A percentile compares a stretch with the other conserved stretches of the same genome.
Evolutionary conservation across 1,140 invertebrate genomes (phyloP).

Genomic region (Triops longicaudatus): DNA sequence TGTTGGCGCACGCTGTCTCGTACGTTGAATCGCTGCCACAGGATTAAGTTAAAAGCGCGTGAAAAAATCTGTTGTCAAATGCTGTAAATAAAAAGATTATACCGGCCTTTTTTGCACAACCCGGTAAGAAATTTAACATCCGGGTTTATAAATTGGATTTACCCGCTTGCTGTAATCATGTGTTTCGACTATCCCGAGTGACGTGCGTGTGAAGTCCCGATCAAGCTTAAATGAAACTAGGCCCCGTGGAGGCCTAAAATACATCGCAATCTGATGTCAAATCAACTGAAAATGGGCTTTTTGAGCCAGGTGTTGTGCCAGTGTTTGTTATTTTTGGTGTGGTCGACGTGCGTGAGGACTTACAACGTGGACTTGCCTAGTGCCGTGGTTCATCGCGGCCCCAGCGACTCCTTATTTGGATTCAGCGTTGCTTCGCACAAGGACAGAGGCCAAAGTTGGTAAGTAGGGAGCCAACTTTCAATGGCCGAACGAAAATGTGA

Average conservation of each 20-base stretch:
- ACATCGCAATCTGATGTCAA: not conserved
- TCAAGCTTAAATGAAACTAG: not conserved
- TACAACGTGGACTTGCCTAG: slow-evolving; percentile 46
- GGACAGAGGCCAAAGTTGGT: slow-evolving; percentile 43
- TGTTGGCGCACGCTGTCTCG: not conserved
- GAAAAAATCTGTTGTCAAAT: not conserved
- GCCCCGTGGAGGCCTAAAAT: not conserved
- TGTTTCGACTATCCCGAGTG: not conserved
- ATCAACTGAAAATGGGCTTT: not conserved
- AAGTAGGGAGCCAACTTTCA: slow-evolving; percentile 33
- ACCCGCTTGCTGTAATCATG: not conserved
- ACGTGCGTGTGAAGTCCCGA: not conserved
- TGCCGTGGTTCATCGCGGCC: slow-evolving; percentile 40
- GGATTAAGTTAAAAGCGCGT: not conserved
- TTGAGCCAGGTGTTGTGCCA: not conserved
- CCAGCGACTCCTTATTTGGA: slow-evolving; percentile 45
- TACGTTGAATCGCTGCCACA: not conserved
- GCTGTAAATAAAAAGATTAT: too few relatives aligned
- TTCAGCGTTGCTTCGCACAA: slow-evolving; percentile 47
- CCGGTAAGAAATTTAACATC: not conserved
- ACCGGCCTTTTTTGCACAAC: too few relatives aligned
- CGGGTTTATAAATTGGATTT: not conserved
- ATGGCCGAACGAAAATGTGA: not conserved
- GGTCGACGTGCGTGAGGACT: slow-evolving; percentile 29
- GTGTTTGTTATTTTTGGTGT: slow-evolving; percentile 18